Evolutionary conservation across 2,797 vertebrate species (phyloP).

Genomic region (Poeciliopsis infans): DNA sequence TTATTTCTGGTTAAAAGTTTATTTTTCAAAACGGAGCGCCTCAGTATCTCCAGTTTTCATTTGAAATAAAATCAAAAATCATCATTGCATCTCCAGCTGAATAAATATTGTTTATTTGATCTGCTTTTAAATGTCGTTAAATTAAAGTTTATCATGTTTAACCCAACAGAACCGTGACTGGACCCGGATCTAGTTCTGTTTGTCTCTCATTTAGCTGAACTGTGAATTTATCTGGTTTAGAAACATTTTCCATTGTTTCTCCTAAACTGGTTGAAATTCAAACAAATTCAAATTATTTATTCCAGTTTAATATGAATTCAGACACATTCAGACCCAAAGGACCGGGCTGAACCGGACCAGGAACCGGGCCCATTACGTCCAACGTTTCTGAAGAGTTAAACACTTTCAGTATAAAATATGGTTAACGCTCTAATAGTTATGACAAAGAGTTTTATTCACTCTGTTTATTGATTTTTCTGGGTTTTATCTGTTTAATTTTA

Average conservation of each 20-base stretch:
- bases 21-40: neutral
- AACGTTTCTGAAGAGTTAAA: neutral
- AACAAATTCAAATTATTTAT: neutral
- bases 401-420: neutral
- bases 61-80: too few species aligned
- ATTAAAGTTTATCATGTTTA: neutral
- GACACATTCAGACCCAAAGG: neutral
- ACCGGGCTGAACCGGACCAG: neutral
- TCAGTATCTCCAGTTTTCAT: neutral
- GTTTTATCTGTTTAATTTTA: neutral
- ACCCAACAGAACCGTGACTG: neutral
- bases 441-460: neutral
- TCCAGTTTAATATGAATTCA: neutral
- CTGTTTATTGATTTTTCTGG: neutral
- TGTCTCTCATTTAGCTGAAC: neutral
- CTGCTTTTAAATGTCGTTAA: too few species aligned
- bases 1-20: neutral
- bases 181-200: neutral
- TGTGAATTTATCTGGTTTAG: neutral
- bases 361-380: neutral
- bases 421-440: neutral
- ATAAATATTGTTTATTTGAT: too few species aligned
- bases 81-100: neutral
- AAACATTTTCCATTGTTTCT: neutral
- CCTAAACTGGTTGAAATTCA: neutral